These are phyloP conservation scores for Polyergus mexicanus DNA, from an alignment of 1,140 invertebrate genomes.

Conservation along the genomic window DNA sequence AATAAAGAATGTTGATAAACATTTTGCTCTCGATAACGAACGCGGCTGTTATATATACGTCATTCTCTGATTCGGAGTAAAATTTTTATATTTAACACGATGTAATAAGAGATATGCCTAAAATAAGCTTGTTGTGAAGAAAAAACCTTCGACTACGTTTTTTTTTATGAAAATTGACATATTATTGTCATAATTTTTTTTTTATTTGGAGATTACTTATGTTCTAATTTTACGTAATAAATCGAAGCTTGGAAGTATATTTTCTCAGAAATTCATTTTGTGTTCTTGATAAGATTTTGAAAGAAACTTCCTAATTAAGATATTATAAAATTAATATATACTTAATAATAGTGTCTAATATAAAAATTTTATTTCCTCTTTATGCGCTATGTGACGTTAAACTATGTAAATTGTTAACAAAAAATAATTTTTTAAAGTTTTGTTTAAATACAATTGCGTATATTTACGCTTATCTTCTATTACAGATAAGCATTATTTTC, in stretches of 20 bases:
- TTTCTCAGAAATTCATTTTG: not conserved
- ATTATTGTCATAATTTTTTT: not conserved
- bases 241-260: not conserved
- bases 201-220: not conserved
- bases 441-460: conserved; percentile 1
- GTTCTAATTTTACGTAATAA: not conserved
- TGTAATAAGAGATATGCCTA: not conserved
- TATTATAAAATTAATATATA: too few species aligned
- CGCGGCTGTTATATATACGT: conserved; percentile 17
- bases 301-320: not conserved
- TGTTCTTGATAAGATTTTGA: not conserved
- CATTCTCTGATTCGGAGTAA: not conserved
- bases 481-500: conserved; percentile 22
- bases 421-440: not conserved
- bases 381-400: too few species aligned
- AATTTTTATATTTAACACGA: conserved; percentile 1
- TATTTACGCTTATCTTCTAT: conserved; percentile 22
- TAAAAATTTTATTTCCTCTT: too few species aligned
- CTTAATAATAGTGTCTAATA: too few species aligned
- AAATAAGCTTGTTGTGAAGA: not conserved
- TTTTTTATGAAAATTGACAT: not conserved
- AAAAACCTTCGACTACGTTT: not conserved
- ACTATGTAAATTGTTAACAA: too few species aligned
- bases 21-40: conserved; percentile 2
- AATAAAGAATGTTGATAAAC: conserved; percentile 28